Evolutionary conservation across 2,113 vertebrate genomes (phyloP), one percentile per base, ranked within the genome.

Genomic region (Agapornis roseicollis): DNA sequence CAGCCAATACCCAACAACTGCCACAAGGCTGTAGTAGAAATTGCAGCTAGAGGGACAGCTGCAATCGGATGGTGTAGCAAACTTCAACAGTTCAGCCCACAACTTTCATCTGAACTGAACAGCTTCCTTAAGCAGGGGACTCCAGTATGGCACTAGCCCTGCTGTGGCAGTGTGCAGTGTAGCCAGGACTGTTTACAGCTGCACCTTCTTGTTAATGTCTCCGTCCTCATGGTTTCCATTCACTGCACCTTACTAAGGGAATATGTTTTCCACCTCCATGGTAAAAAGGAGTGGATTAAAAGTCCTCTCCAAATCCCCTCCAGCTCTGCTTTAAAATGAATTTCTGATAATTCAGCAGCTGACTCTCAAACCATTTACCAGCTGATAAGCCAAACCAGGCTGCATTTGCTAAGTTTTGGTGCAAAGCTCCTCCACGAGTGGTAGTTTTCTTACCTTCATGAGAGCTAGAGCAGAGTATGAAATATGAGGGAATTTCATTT

Each of bases 401-500:
- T 8, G 39, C 25, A 15, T 33, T 44, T 70, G 31, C 81, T 37
- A 9, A 24, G 23, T 10, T 27, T 25, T 64, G 12, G 14, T 5
- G 29, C 56, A 52, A 58, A 65, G 66, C 50, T 78, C n/a, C 52
- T 84, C 74, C 52, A 10, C 6, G 0, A 46, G 10, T 72, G 70
- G 41, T 7, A 22, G 9, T 10, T 33, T 41, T 42, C 96, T 98
- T 98, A 99, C 99, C 99, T 99, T 99, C 98, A 99, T 98, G 71
- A 99, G 95, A 72, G 98, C 97, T 91, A 99, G 96, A 27, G 99
- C 98, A 72, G 98, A 97, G 87, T 97, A 97, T 2, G 99, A 99
- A 70, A 99, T 97, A 83, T 97, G 98, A 27, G 98, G 98, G 96
- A 99, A 99, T 96, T 98, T 99, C 92, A 98, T 93, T 97, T 99